Base-by-base conservation (phyloP, 2,113 vertebrate genomes). In the Oreochromis niloticus region DNA sequence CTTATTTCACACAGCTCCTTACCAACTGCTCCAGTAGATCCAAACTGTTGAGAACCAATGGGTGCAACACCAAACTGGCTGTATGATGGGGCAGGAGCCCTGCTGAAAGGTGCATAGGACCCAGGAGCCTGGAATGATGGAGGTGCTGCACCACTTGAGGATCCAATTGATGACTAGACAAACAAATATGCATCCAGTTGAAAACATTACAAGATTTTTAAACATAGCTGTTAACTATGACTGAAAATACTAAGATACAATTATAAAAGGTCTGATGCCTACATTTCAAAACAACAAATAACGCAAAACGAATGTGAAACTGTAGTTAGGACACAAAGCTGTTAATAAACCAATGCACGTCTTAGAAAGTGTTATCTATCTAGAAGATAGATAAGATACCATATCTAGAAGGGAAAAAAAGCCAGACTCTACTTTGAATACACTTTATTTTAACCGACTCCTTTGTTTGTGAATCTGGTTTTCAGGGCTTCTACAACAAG, bases 121-220 rank as follows among this genome's bases (percentile, higher is more conserved):
- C 96, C 96, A 88, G 97, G 96, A 24, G 97, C 96, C 91, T 97
- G 98, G 96, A 99, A 99, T 83, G 98, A 97, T 80, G 95, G 34
- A 4, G 97, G 94, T 11, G 97, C 22, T 17, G 97, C 95, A 56
- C 96, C 63, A 85, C 92, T 97, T 2, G 93, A 91, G 48, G 98
- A 96, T 63, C 97, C 98, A 94, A 99, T 93, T 66, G 99, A 99
- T 59, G 98, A 99, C 99, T 99, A 84, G 59, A 86, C 34, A 84
- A 73, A 89, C 1, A 88, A 90, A 83, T 2, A 83, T 8, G 84
- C 3, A 41, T 8, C 5, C 9, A 59, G 5, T 6, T 80, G 4
- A 82, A 86, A 61, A 59, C 13, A 34, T 3, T 46, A 57, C n/a
- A 48, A 82, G 27, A 63, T 13, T 63, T 10, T 56, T 10, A n/a